Base-by-base conservation (phyloP, 2,113 vertebrate species). In the Sinocyclocheilus maitianheensis region DNA sequence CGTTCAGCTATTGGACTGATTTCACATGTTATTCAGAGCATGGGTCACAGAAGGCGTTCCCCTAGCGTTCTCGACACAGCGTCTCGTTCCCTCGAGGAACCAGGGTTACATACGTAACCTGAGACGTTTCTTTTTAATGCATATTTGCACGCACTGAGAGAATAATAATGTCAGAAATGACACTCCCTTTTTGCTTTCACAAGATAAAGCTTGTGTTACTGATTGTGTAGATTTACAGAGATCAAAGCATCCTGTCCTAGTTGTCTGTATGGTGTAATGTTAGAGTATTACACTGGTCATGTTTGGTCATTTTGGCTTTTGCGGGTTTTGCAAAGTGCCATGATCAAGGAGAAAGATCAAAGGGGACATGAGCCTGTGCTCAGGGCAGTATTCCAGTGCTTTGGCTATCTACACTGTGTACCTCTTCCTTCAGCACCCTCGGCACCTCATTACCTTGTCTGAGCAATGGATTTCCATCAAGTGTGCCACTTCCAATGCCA, bases 401-500 rank as follows among this genome's bases (percentile, higher is more conserved):
- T 62, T 77, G 83, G n/a, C 37, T 77, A 46, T 63, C 40, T 46
- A 9, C 34, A 63, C 83, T 43, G 72, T 48, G 53, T 20, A 40
- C 48, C 8, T 76, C 58, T 14, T 34, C 24, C 63, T 34, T 51
- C 40, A 78, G 69, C 60, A 67, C 58, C 51, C 71, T 24, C 48
- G 20, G 43, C 62, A 51, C 80, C 80, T 82, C 46, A 82, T 82
- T 71, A 82, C 63, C 80, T 71, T 48, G 9, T 30, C 26, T n/a
- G 48, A 53, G 46, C 26, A 37, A 82, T 82, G 63, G 80, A 82
- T 82, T 82, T 82, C 80, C 63, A 37, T 82, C 80, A 82, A 71
- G 63, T 69, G 48, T 22, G 43, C 5, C 63, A 71, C 43, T 53
- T 65, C n/a, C n/a, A 30, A 26, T 81, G 40, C 22, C 60, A 67